Base-by-base conservation (phyloP, 2,113 vertebrate species). In the Periophthalmus modestus region DNA sequence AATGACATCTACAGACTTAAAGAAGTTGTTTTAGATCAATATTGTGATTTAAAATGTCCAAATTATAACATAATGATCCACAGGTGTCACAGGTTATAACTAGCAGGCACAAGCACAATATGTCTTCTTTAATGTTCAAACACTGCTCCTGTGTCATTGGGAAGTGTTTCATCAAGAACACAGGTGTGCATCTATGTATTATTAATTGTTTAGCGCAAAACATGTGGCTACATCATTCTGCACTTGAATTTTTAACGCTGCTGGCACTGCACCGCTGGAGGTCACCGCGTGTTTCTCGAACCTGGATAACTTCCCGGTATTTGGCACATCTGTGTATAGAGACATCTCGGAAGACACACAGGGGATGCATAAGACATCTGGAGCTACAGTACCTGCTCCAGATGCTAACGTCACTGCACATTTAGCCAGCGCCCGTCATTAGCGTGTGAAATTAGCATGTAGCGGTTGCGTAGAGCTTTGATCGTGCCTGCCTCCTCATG, bases 321-420 rank as follows among this genome's bases (percentile, higher is more conserved):
- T 74, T 86, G 88, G 87, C 83, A 91, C 92, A 92, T 93, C 90
- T 92, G 92, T 73, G 63, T 66, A 68, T 58, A n/a, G 66, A 79
- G 77, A 78, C 78, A 75, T 84, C 84, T 83, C 89, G 91, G 89
- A 90, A 81, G 80, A 80, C 74, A 66, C 82, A 36, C 75, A 1
- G 9, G 76, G 84, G 80, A 88, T 85, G 66, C 87, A 92, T 92
- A 86, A 94, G 88, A 91, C 93, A 93, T 93, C 91, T 93, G 93
- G 92, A 86, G 78, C 78, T 82, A 69, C 85, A 74, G 73, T 85
- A 83, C 78, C 89, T 92, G 86, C 89, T 84, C 83, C 93, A 94
- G 91, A 89, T 93, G 92, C 82, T 86, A 69, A 72, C 68, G 90
- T 93, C 92, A 73, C 81, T 92, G 90, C 78, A 71, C 21, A 88